Base-by-base conservation (phyloP, 2,113 vertebrate genomes). In the Aleadryas rufinucha region DNA sequence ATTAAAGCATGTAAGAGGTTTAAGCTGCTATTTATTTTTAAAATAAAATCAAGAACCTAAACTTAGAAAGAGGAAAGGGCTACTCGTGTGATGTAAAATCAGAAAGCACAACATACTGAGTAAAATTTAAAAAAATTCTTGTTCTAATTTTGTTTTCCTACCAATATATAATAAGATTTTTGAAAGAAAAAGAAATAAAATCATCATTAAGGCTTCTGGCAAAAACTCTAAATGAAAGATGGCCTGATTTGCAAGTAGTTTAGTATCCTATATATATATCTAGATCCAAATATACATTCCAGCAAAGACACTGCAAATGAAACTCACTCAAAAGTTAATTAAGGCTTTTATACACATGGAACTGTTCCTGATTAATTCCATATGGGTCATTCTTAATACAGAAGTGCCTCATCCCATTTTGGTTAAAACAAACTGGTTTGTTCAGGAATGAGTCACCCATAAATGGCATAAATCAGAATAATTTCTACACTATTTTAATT, bases 281-380 rank as follows among this genome's bases (percentile, higher is more conserved):
- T 60, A 91, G 49, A 89, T 69, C 50, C 61, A 95, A 84, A 87
- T 68, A 91, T 39, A 93, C 20, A 87, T 94, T 76, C 57, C 71
- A 94, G 89, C 13, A 90, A 85, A 94, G 75, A 87, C 68, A 80
- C 18, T 72, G 75, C 44, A 92, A 94, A 93, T 87, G 37, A 94
- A 95, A 91, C 53, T 72, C 65, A 94, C 53, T 95, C 78, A 65
- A 65, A 96, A 96, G 78, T 85, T 96, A 96, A 95, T 96, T 94
- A 96, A 95, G 35, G 79, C 27, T 88, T 90, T 87, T 93, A 78
- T 94, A 77, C 50, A 83, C n/a, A 88, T 80, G 66, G 75, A 90
- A 88, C 78, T 90, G 63, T 90, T 92, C 88, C 90, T 92, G 71
- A 97, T 92, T 90, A 94, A 95, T 92, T 94, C 79, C 88, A 69